Percentiles rank a stretch among this genome's conserved stretches.
These are phyloP conservation scores for Brienomyrus longianalis DNA, from an alignment of 2,113 vertebrate genomes.

Conservation along the genomic window DNA sequence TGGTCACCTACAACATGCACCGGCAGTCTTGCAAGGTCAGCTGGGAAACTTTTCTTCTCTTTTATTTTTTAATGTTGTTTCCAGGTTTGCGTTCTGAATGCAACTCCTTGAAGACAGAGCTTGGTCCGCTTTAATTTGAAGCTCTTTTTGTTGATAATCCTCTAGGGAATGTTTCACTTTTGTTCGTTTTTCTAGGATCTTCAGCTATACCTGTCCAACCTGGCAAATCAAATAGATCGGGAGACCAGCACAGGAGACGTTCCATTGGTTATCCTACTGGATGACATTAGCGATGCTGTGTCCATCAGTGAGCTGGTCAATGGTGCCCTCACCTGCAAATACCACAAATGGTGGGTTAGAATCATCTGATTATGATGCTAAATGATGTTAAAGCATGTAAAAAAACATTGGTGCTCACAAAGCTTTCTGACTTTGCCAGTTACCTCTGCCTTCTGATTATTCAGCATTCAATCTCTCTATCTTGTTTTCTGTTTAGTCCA, in stretches of 20 bases:
- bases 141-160: neutral
- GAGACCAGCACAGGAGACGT: conserved; percentile 75
- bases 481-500: conserved; percentile 59
- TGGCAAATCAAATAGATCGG: conserved; percentile 92
- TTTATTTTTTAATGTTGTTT: neutral
- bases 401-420: neutral
- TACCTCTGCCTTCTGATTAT: neutral
- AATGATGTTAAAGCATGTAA: neutral
- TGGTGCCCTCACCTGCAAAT: conserved; percentile 95
- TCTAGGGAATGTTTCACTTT: neutral
- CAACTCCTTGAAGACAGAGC: neutral
- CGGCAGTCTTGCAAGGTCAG: conserved; percentile 93
- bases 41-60: too few species aligned
- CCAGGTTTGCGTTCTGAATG: neutral
- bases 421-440: neutral
- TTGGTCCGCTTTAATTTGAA: neutral
- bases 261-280: conserved; percentile 85
- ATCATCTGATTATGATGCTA: neutral
- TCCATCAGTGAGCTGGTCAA: conserved; percentile 94
- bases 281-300: conserved; percentile 80
- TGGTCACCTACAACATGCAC: conserved; percentile 95
- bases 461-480: neutral
- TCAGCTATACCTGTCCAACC: conserved; percentile 89
- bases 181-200: conserved; percentile 68
- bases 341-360: conserved; percentile 89